Evolutionary conservation across 35 echinoderm and acorn worm genomes (phyloP).

Genomic region (Ptychodera flava): DNA sequence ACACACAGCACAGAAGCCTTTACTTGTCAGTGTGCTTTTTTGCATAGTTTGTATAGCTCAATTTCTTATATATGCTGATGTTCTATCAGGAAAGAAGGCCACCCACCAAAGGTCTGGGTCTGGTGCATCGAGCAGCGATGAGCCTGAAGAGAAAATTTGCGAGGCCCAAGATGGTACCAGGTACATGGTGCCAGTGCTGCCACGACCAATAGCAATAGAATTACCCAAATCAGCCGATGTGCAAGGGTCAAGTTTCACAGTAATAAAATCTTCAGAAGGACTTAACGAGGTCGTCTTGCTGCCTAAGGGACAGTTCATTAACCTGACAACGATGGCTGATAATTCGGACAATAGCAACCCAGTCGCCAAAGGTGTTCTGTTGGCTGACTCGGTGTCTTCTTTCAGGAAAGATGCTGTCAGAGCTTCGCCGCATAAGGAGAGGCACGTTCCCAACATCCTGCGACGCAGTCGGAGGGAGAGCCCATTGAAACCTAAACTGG

Average conservation of each 20-base stretch:
- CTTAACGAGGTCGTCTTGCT: slow-evolving; percentile 89
- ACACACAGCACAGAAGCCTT: too few species aligned
- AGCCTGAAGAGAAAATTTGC: too few species aligned
- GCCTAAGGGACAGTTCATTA: slow-evolving; percentile 54
- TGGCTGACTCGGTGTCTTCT: neutral
- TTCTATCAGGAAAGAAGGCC: too few species aligned
- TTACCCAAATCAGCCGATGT: neutral
- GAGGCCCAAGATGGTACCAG: neutral
- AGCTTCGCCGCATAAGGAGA: neutral
- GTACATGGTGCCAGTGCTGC: neutral
- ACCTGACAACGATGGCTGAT: slow-evolving; percentile 16
- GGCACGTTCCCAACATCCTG: neutral
- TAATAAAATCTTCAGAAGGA: slow-evolving; percentile 80
- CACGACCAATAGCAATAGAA: neutral
- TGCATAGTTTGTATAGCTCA: too few species aligned
- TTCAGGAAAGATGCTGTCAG: neutral
- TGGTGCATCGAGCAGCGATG: too few species aligned
- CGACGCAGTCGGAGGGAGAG: neutral
- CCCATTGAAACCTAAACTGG: neutral
- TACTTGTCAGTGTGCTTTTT: too few species aligned
- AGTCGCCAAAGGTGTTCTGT: neutral
- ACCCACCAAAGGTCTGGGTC: too few species aligned
- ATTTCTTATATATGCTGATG: too few species aligned
- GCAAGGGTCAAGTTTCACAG: slow-evolving; percentile 32
- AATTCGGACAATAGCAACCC: neutral